A percentile compares a stretch with the other conserved stretches of the same genome.
phyloP scores from a whole-genome alignment of 2,113 vertebrate species.

The Chamaea fasciata region DNA sequence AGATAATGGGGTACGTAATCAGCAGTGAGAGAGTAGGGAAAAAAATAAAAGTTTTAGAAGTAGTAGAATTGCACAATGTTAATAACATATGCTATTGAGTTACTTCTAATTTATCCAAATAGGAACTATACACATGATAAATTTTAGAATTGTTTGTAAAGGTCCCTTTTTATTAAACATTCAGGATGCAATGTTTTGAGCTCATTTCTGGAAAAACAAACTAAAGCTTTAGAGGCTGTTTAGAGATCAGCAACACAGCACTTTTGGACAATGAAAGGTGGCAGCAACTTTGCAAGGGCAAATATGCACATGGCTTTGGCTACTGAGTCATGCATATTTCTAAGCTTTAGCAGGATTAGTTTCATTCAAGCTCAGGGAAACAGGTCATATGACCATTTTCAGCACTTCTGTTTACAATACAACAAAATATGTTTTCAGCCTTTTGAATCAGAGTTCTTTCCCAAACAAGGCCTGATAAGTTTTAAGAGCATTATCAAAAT shows the following conservation, averaged over 20 bases:
- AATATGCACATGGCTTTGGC: neutral
- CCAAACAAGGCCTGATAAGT: neutral
- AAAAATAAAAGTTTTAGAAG: neutral
- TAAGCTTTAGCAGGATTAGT: slow-evolving; percentile 41
- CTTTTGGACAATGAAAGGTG: slow-evolving; percentile 10
- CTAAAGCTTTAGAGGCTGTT: neutral
- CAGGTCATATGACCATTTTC: neutral
- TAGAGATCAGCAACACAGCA: neutral
- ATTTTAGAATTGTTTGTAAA: neutral
- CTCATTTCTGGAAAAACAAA: slow-evolving; percentile 1
- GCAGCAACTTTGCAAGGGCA: neutral
- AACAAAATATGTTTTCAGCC: neutral
- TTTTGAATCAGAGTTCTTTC: neutral
- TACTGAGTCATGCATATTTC: slow-evolving; percentile 47
- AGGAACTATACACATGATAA: neutral
- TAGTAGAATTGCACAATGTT: neutral
- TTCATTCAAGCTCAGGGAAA: neutral
- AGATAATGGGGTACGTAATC: neutral
- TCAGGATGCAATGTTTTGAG: neutral
- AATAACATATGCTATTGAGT: neutral
- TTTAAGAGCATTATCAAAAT: neutral
- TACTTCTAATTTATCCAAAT: neutral
- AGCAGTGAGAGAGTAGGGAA: neutral
- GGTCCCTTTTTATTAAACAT: neutral
- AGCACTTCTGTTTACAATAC: neutral